Percentiles rank a stretch among this genome's conserved stretches.
phyloP scores from a whole-genome alignment of 2,113 vertebrate species.

The Delphinapterus leucas region DNA sequence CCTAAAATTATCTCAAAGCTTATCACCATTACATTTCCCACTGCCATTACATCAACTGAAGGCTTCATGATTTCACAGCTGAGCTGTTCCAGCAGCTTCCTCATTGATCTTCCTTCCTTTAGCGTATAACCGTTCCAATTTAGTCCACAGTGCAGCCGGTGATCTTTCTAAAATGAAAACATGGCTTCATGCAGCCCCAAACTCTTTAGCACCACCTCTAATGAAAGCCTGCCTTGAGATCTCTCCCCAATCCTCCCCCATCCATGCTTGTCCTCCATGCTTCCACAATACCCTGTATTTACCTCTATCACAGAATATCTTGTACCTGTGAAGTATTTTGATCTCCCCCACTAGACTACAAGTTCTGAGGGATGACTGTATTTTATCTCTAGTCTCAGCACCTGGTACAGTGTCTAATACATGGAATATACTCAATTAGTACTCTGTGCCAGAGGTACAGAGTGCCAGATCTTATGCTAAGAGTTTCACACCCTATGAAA shows the following conservation, averaged over 20 bases:
- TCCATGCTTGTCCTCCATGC: neutral
- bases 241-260: neutral
- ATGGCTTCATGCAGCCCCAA: neutral
- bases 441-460: neutral
- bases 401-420: neutral
- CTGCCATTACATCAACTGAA: neutral
- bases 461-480: neutral
- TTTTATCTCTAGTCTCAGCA: neutral
- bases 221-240: neutral
- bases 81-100: neutral
- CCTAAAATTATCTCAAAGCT: neutral
- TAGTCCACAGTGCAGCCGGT: neutral
- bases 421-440: neutral
- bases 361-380: neutral
- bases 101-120: neutral
- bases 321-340: neutral
- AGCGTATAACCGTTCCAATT: neutral
- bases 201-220: neutral
- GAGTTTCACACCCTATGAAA: neutral
- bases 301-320: neutral
- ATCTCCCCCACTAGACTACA: neutral
- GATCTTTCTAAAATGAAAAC: conserved; percentile 12
- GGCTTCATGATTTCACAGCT: neutral
- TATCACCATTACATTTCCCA: neutral
- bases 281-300: neutral